Conservation (phyloP, 2,888 invertebrate genomes). For the Drosophila vallismaia region DNA sequence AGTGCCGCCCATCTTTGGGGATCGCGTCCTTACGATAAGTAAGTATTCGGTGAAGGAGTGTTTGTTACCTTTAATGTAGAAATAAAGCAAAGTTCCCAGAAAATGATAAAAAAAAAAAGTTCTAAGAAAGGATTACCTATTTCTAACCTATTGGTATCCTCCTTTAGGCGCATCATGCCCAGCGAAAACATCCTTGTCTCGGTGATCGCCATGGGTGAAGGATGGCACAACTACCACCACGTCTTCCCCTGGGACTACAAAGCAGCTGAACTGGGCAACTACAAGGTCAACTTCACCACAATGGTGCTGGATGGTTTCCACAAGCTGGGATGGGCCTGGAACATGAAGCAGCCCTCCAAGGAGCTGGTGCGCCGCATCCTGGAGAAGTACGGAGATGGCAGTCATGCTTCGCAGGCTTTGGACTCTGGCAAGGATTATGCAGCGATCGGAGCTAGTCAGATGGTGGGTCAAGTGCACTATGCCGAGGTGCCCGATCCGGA, state of each 20-base stretch:
- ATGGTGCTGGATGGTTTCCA: conserved; percentile 88
- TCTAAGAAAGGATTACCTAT: too few relatives aligned
- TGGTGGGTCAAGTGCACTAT: conserved; percentile 76
- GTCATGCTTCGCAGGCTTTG: conserved; percentile 65
- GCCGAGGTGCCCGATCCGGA: conserved; percentile 82
- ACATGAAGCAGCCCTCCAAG: conserved; percentile 88
- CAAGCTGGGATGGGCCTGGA: conserved; percentile 90
- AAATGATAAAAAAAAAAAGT: too few relatives aligned
- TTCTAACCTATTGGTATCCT: background rate
- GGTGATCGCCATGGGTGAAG: conserved; percentile 91
- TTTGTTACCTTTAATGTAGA: too few relatives aligned
- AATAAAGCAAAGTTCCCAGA: too few relatives aligned
- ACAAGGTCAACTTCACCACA: conserved; percentile 89
- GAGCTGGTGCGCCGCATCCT: conserved; percentile 86
- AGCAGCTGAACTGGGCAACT: conserved; percentile 91
- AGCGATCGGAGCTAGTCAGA: conserved; percentile 33
- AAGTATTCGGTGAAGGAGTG: conserved; percentile 66
- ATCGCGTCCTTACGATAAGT: conserved; percentile 90
- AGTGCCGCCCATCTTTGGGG: conserved; percentile 93
- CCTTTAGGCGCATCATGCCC: conserved; percentile 89
- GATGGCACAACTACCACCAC: conserved; percentile 98
- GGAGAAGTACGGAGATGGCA: conserved; percentile 84
- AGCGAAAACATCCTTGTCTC: conserved; percentile 91
- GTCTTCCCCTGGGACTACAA: conserved; percentile 97
- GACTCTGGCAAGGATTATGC: conserved; percentile 8